Base-by-base conservation (phyloP, 2,113 vertebrate genomes). In the Cercopithecus mona region DNA sequence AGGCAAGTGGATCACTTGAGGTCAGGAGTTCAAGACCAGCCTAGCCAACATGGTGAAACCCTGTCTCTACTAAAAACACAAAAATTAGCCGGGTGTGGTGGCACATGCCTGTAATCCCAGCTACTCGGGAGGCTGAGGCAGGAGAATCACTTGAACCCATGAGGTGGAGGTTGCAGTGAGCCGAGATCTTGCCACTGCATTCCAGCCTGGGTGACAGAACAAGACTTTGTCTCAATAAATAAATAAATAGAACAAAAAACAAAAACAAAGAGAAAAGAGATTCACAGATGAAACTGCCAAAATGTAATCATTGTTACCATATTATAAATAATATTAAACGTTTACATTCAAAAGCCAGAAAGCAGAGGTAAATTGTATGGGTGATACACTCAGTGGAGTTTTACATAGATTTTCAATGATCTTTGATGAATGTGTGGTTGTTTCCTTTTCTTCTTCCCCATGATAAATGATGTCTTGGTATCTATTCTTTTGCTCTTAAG, bases 401-500 rank as follows among this genome's bases (percentile, higher is more conserved):
- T 80, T 70, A 50, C 27, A 32, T 8, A 61, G 70, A 48, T 72
- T 73, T 88, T 48, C 64, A 64, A 48, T 48, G 75, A 16, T 48
- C 76, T 66, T 9, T 81, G 55, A 93, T 32, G 84, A 86, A 57
- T 20, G 61, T 64, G 93, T 92, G 18, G 25, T 85, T 88, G 3
- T 52, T 85, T 66, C 23, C 50, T 83, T 79, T 82, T 57, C 17
- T n/a, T 78, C 32, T 16, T 14, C 18, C 30, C 45, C 12, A 12
- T 57, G 81, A 32, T 76, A 88, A 93, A 80, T 18, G 73, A 75
- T 83, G 40, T 10, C 22, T 59, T 40, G 30, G 50, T 95, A 11
- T 45, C 45, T 87, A 73, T 72, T 84, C 68, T 70, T 85, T 96
- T 93, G 72, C 57, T 81, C 14, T 96, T 91, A 45, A 57, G 61